Percentiles rank a stretch among this genome's conserved stretches.
Conservation (phyloP, 2,888 invertebrate species). For the Formica aserva region DNA sequence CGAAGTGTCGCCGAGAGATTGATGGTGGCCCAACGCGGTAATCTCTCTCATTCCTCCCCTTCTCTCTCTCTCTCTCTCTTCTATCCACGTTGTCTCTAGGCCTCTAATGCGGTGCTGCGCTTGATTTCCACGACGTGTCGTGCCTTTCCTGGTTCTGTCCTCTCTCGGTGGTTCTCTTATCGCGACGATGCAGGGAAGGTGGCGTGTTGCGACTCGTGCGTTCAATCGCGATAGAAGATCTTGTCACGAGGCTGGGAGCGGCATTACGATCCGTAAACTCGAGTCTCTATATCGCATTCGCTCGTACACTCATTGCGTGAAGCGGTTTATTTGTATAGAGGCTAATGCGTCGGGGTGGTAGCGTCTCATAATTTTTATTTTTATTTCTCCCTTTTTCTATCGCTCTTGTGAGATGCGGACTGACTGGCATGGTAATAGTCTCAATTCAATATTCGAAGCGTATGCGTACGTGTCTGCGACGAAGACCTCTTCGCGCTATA, state of each 20-base stretch:
- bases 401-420: conserved; percentile 20
- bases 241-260: conserved; percentile 82
- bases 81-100: conserved; percentile 60
- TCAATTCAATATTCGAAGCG: conserved; percentile 75
- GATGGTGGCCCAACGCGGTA: conserved; percentile 64
- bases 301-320: conserved; percentile 67
- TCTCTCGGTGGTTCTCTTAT: conserved; percentile 76
- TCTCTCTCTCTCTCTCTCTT: conserved; percentile 19
- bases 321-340: conserved; percentile 79
- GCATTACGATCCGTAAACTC: conserved; percentile 77
- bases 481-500: conserved; percentile 4
- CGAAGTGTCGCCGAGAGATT: conserved; percentile 69
- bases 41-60: background rate
- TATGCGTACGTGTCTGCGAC: conserved; percentile 53
- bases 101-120: conserved; percentile 53
- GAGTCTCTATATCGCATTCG: conserved; percentile 71
- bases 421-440: conserved; percentile 49
- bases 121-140: conserved; percentile 52
- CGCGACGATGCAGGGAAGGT: conserved; percentile 80
- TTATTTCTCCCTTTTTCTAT: conserved; percentile 10
- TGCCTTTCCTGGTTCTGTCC: conserved; percentile 69
- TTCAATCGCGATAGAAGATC: conserved; percentile 85
- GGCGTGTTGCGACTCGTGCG: conserved; percentile 81
- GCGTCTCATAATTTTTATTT: conserved; percentile 73
- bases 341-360: conserved; percentile 62